Evolutionary conservation across 2,113 vertebrate species (phyloP), one percentile per base, ranked within the genome.

Genomic region (Phylloscopus trochiloides): DNA sequence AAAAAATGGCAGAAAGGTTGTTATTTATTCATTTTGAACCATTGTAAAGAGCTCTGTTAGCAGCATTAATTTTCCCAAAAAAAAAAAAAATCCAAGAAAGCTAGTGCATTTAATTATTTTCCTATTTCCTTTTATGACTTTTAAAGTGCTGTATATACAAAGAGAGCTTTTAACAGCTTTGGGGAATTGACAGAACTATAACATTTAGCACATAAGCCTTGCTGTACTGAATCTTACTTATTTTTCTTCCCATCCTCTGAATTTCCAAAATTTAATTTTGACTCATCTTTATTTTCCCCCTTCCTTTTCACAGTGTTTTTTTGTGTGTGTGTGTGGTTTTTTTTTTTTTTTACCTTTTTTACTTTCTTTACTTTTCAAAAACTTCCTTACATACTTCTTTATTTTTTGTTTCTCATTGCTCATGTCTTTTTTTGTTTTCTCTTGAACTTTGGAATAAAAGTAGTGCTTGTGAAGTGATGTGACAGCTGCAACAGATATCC

Each of bases 1-100:
- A 94, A 71, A 87, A 96, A 34, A 12, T 72, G 88, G 43, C 89
- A 97, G 61, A 78, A 65, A 97, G 61, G 21, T n/a, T 96, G 90
- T 94, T 98, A 96, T 97, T 97, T 98, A 95, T 98, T 98, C 32
- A 97, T 97, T 97, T 89, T 96, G 73, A 96, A 97, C 96, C 62
- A 90, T 43, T 20, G 32, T 88, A 94, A 96, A 97, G 91, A 97
- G 47, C 38, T 92, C 92, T 94, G 86, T 92, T 97, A 96, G 32
- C 38, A 88, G 47, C 90, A 90, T 93, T 97, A 96, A 94, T 94
- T 68, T 77, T 36, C 70, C 72, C 50, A 40, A 40, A 40, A 95
- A 92, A 90, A 88, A 25, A 24, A 54, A 19, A 61, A 28, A n/a
- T 52, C 28, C 29, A 65, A 20, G 5, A 94, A 97, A 97, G 72